Conservation (phyloP, 1,140 invertebrate species). For the Pectinophora gossypiella region DNA sequence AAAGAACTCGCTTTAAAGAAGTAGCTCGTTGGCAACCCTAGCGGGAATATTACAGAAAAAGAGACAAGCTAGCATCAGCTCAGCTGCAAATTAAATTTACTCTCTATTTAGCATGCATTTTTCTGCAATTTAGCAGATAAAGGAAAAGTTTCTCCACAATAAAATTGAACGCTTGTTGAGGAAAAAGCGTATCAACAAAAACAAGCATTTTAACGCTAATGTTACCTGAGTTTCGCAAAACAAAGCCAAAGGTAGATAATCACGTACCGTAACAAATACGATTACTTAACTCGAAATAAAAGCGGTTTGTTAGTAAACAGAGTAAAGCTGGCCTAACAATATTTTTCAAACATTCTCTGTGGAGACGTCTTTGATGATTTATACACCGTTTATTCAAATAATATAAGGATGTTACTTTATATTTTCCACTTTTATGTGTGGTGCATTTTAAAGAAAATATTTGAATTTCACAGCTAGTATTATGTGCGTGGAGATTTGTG, state of each 20-base stretch:
- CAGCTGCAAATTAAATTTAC: background rate
- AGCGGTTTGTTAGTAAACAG: slow-evolving; percentile 26
- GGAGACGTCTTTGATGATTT: slow-evolving; percentile 27
- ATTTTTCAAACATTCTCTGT: slow-evolving; percentile 13
- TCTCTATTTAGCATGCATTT: background rate
- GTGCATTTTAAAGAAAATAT: background rate
- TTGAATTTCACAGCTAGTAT: too few relatives aligned
- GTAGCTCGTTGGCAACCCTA: slow-evolving; percentile 27
- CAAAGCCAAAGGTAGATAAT: slow-evolving; percentile 18
- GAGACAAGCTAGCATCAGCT: slow-evolving; percentile 12
- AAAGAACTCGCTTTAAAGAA: slow-evolving; percentile 30
- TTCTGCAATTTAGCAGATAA: too few relatives aligned
- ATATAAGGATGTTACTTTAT: slow-evolving; percentile 9
- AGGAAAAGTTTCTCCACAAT: too few relatives aligned
- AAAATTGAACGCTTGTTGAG: too few relatives aligned
- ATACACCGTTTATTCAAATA: slow-evolving; percentile 20
- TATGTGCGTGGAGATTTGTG: too few relatives aligned
- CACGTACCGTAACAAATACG: slow-evolving; percentile 24
- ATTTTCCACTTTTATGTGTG: background rate
- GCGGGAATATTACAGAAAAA: slow-evolving; percentile 10
- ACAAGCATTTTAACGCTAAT: too few relatives aligned
- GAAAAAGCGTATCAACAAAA: too few relatives aligned
- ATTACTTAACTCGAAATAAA: slow-evolving; percentile 27
- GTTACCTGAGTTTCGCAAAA: slow-evolving; percentile 15
- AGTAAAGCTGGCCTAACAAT: slow-evolving; percentile 13